Percentiles rank a stretch among this genome's conserved stretches.
These are phyloP conservation scores for Charaxes varanes DNA, from an alignment of 1,140 invertebrate species.

Conservation along the genomic window DNA sequence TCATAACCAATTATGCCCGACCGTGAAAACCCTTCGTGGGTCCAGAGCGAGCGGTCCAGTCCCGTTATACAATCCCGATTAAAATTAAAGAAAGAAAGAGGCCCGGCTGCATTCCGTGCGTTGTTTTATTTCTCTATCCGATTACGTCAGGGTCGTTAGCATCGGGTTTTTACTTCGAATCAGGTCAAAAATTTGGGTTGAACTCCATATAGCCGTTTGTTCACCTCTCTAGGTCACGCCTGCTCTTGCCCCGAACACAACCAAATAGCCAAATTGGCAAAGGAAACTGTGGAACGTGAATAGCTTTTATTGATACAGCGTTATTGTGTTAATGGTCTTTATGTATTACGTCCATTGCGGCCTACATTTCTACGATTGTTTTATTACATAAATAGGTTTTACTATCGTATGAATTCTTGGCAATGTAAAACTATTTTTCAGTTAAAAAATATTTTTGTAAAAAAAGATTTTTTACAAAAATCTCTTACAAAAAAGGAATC, in stretches of 20 bases:
- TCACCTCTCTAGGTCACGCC: slow-evolving; percentile 60
- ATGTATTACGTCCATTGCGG: not conserved
- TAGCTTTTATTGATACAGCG: slow-evolving; percentile 6
- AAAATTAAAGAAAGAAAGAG: slow-evolving; percentile 23
- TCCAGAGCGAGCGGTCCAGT: slow-evolving; percentile 22
- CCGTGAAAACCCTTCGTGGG: too few relatives aligned
- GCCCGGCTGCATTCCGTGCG: slow-evolving; percentile 34
- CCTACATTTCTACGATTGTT: not conserved
- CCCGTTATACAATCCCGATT: slow-evolving; percentile 31
- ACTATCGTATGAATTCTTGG: too few relatives aligned
- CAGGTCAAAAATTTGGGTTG: slow-evolving; percentile 65
- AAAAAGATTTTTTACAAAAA: too few relatives aligned
- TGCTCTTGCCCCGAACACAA: slow-evolving; percentile 6
- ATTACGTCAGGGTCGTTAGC: slow-evolving; percentile 44
- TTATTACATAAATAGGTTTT: not conserved
- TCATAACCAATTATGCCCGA: too few relatives aligned
- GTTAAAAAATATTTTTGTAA: too few relatives aligned
- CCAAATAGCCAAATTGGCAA: slow-evolving; percentile 18
- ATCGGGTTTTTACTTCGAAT: slow-evolving; percentile 51
- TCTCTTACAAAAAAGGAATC: too few relatives aligned
- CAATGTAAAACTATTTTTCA: too few relatives aligned
- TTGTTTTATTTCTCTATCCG: slow-evolving; percentile 49
- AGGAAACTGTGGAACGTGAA: slow-evolving; percentile 9
- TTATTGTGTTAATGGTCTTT: slow-evolving; percentile 8
- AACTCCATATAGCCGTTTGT: slow-evolving; percentile 56